phyloP scores from a whole-genome alignment of 2,888 invertebrate species.

The Mesorhabditis sp. region DNA sequence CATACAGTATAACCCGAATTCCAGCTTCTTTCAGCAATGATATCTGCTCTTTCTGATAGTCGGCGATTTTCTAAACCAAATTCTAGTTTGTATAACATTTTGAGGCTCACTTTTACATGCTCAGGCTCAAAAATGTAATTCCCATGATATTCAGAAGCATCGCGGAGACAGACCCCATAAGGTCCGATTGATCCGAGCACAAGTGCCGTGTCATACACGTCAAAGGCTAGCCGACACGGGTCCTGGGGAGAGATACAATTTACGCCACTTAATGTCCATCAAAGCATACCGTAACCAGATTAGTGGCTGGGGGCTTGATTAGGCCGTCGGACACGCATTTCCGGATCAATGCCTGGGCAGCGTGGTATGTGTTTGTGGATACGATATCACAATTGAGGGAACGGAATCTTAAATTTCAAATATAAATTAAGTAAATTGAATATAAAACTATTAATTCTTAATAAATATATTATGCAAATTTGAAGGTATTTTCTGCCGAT shows the following conservation, averaged over 20 bases:
- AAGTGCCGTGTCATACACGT: background rate
- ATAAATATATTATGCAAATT: background rate
- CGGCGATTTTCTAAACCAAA: background rate
- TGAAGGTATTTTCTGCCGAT: no score
- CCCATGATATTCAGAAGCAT: background rate
- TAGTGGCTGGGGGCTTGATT: no score
- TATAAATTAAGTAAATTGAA: background rate
- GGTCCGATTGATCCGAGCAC: background rate
- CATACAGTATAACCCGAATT: background rate
- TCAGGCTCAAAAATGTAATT: background rate
- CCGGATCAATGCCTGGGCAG: background rate
- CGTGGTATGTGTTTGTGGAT: background rate
- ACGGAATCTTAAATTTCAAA: background rate
- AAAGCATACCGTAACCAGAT: no score
- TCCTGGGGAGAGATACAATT: background rate
- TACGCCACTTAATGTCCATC: background rate
- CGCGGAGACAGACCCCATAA: background rate
- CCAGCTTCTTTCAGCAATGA: background rate
- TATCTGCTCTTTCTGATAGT: background rate
- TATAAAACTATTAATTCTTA: background rate
- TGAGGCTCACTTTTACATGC: background rate
- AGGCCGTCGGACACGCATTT: background rate
- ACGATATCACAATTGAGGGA: background rate
- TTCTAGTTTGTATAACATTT: background rate
- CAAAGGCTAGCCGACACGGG: constrained; percentile 1